A percentile compares a stretch with the other conserved stretches of the same genome.
Evolutionary conservation across 2,888 invertebrate species (phyloP).

Genomic region (Strigamia maritima): DNA sequence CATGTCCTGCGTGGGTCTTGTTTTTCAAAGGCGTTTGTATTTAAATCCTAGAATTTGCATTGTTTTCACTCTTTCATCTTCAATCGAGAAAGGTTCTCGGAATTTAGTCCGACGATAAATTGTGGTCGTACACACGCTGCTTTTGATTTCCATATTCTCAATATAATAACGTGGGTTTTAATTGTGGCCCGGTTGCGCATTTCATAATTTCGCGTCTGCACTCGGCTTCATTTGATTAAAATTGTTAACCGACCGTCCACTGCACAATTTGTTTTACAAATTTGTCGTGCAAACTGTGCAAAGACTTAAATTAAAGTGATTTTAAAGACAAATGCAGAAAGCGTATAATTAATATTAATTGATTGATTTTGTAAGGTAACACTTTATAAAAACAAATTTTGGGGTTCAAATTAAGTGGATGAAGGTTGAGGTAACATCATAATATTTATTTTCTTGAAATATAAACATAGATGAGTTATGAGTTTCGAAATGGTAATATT

Average conservation of each 20-base stretch:
- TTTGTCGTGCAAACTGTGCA: neutral
- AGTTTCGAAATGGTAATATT: neutral
- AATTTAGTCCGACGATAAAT: neutral
- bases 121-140: neutral
- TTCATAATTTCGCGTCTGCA: neutral
- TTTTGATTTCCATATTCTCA: constrained; percentile 11
- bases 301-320: neutral
- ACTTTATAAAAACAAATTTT: too few relatives aligned
- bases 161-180: constrained; percentile 11
- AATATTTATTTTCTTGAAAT: neutral
- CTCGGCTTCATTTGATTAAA: constrained; percentile 16
- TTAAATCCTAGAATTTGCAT: neutral
- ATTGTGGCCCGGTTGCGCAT: neutral
- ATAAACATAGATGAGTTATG: too few relatives aligned
- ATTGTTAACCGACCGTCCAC: constrained; percentile 19
- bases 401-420: too few relatives aligned
- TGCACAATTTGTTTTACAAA: constrained; percentile 8
- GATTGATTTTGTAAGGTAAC: neutral
- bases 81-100: neutral
- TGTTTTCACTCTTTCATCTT: neutral
- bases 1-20: neutral
- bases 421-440: neutral
- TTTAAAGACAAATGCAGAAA: neutral
- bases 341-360: neutral
- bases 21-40: neutral